Evolutionary conservation across 2,888 invertebrate genomes (phyloP).

Genomic region (Pyrocoelia pectoralis): DNA sequence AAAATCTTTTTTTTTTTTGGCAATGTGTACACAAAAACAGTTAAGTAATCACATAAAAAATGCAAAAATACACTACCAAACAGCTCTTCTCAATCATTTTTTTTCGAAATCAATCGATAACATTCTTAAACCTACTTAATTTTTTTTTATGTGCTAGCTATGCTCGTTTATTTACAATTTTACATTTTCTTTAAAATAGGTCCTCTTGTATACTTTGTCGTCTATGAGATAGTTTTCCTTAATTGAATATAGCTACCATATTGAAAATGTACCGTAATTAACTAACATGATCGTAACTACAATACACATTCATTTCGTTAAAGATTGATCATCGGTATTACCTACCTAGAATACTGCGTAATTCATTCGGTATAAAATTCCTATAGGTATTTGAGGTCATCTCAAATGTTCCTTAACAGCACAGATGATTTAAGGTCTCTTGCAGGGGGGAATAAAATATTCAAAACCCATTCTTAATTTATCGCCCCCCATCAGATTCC

Average conservation of each 20-base stretch:
- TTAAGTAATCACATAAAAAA: conserved; percentile 36
- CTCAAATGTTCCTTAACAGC: neutral
- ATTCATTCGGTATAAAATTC: conserved; percentile 30
- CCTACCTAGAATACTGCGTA: conserved; percentile 25
- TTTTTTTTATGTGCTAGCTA: conserved; percentile 35
- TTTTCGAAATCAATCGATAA: conserved; percentile 34
- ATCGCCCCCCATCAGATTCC: no score
- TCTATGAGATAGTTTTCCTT: neutral
- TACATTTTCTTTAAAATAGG: conserved; percentile 28
- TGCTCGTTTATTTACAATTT: conserved; percentile 34
- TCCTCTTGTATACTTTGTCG: conserved; percentile 27
- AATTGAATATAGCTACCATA: conserved; percentile 23
- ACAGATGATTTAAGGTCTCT: no score
- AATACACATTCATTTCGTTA: neutral
- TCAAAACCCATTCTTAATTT: no score
- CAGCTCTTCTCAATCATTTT: conserved; percentile 30
- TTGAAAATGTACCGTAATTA: conserved; percentile 13
- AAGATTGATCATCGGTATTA: neutral
- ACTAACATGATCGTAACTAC: neutral
- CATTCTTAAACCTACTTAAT: conserved; percentile 36
- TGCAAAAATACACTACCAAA: conserved; percentile 38
- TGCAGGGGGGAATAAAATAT: no score
- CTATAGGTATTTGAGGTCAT: neutral
- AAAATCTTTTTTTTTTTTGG: conserved; percentile 33
- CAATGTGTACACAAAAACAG: conserved; percentile 38